Evolutionary conservation across 2,888 invertebrate genomes (phyloP).

Genomic region (Hypselothyrea guttata): DNA sequence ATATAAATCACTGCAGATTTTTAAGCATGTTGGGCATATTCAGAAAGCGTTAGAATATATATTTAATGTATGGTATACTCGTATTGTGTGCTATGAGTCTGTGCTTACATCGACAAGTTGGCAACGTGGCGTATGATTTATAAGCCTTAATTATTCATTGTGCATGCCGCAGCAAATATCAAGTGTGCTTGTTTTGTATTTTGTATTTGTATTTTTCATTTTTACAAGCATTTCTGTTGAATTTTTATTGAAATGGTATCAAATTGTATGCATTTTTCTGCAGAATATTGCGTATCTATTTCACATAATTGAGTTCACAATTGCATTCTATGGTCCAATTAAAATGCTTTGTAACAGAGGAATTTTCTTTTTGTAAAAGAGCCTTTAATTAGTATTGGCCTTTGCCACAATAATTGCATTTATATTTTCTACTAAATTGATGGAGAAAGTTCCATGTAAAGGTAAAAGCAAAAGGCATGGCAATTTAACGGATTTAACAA

Average conservation of each 20-base stretch:
- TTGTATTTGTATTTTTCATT: neutral
- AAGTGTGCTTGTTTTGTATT: constrained; percentile 17
- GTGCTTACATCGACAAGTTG: constrained; percentile 31
- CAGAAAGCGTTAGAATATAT: constrained; percentile 4
- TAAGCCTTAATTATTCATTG: constrained; percentile 69
- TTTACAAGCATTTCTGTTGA: neutral
- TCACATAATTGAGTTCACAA: no score
- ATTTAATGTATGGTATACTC: no score
- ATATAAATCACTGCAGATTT: constrained; percentile 70
- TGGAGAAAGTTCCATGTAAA: no score
- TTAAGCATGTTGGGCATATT: constrained; percentile 40
- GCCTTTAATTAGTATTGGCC: no score
- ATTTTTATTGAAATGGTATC: constrained; percentile 1
- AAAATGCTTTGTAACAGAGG: no score
- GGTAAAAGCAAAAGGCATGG: no score
- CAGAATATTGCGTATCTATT: no score
- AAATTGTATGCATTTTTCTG: neutral
- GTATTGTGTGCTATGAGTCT: no score
- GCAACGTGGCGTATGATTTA: constrained; percentile 69
- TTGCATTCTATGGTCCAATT: neutral
- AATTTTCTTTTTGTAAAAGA: no score
- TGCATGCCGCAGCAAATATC: constrained; percentile 13
- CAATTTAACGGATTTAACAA: no score
- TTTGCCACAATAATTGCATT: no score
- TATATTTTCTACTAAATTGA: no score